phyloP scores from a whole-genome alignment of 1,140 invertebrate species.

The Calephelis virginiensis region DNA sequence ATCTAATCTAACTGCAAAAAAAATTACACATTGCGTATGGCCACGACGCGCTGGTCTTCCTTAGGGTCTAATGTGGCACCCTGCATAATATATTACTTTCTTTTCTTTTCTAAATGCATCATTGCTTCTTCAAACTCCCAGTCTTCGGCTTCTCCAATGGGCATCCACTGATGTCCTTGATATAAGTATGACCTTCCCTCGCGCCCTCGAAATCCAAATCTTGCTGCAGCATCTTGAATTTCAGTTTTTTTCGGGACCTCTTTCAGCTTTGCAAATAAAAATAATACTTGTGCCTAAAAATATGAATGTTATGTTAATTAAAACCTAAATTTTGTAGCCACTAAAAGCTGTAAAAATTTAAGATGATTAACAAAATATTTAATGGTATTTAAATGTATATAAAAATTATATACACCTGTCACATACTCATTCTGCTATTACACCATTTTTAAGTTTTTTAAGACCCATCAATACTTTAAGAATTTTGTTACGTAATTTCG shows the following conservation, averaged over 20 bases:
- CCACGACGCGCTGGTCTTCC: background rate
- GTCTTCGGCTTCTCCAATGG: constrained; percentile 50
- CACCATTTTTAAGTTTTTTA: too few species aligned
- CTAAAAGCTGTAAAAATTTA: too few species aligned
- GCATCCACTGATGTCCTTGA: constrained; percentile 58
- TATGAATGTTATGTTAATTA: background rate
- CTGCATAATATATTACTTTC: background rate
- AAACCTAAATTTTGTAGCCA: background rate
- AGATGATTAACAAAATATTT: too few species aligned
- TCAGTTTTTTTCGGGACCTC: constrained; percentile 42
- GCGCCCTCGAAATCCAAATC: constrained; percentile 38
- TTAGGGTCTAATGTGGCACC: too few species aligned
- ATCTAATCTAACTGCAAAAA: too few species aligned
- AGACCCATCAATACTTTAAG: too few species aligned
- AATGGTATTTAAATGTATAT: too few species aligned
- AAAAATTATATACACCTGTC: too few species aligned
- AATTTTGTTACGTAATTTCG: too few species aligned
- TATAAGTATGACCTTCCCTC: constrained; percentile 51
- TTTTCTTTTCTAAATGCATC: constrained; percentile 2
- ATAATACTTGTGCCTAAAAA: constrained; percentile 33
- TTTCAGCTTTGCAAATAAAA: constrained; percentile 35
- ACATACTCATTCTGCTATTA: too few species aligned
- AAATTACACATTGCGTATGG: too few species aligned
- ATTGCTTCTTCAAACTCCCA: constrained; percentile 24
- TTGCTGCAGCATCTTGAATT: constrained; percentile 42